phyloP scores from a whole-genome alignment of 2,113 vertebrate genomes.

The Nesogale talazaci region DNA sequence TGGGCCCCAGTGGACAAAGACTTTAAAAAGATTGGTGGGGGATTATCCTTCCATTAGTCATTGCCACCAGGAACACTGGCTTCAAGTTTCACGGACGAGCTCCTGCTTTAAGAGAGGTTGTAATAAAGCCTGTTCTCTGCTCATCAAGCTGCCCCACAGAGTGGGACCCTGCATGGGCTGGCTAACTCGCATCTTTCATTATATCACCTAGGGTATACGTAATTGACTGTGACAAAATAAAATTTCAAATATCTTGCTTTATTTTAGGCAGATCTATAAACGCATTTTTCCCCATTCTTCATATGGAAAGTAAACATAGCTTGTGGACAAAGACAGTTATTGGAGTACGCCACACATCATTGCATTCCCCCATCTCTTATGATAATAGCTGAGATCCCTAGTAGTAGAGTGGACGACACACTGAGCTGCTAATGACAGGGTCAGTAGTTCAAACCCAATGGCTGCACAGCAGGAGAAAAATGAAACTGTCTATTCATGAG shows the following conservation, averaged over 20 bases:
- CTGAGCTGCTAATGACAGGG: too few species aligned
- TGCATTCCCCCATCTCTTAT: not conserved
- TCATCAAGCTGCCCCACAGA: not conserved
- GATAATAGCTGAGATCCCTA: too few species aligned
- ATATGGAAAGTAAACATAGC: not conserved
- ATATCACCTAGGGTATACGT: not conserved
- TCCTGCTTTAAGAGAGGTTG: not conserved
- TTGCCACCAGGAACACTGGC: not conserved
- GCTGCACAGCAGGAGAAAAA: too few species aligned
- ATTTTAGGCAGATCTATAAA: not conserved
- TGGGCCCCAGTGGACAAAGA: too few species aligned
- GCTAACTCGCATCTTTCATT: not conserved
- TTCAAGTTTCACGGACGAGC: not conserved
- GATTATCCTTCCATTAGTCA: not conserved
- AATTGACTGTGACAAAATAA: not conserved
- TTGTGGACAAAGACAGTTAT: conserved; percentile 6
- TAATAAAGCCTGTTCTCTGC: not conserved
- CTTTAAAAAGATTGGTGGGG: too few species aligned
- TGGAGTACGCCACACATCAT: not conserved
- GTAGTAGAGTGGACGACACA: too few species aligned
- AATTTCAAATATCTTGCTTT: not conserved
- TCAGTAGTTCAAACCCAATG: too few species aligned
- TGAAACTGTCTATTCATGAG: too few species aligned
- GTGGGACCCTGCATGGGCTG: not conserved
- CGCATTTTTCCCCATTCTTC: not conserved